Percentiles rank a stretch among this genome's conserved stretches.
phyloP scores from a whole-genome alignment of 2,113 vertebrate species.

The Phalacrocorax pelagicus region DNA sequence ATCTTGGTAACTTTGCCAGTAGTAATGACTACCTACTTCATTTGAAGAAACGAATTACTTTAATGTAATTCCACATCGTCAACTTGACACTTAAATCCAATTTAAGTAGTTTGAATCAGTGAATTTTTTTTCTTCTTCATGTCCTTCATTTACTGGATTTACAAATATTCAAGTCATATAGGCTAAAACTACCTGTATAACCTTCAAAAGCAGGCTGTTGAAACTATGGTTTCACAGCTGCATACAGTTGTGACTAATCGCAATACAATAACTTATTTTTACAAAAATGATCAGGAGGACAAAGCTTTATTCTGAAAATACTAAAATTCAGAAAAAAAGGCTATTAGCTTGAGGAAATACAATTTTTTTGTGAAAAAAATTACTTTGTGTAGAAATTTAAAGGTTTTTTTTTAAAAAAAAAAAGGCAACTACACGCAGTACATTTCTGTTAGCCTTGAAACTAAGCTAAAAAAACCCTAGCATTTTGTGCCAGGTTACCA shows the following conservation, averaged over 20 bases:
- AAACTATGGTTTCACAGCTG: background rate
- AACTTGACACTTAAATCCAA: background rate
- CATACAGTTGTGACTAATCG: background rate
- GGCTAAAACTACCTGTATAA: background rate
- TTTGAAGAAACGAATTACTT: background rate
- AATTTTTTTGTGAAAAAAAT: background rate
- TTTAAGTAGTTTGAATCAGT: background rate
- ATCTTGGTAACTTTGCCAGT: background rate
- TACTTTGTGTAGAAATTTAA: background rate
- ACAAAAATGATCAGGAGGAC: background rate
- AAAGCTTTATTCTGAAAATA: background rate
- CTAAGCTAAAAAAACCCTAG: background rate
- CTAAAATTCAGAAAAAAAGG: background rate
- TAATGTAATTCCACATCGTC: background rate
- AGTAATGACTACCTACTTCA: background rate
- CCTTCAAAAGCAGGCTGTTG: background rate
- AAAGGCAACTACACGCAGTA: background rate
- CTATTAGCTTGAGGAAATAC: background rate
- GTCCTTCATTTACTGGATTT: background rate
- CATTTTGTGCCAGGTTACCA: background rate
- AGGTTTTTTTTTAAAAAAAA: background rate
- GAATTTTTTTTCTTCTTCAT: too few species aligned
- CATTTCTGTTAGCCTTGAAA: background rate
- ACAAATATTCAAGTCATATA: background rate
- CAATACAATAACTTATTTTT: background rate